Conservation (phyloP, 2,888 invertebrate species). For the Mantis religiosa region DNA sequence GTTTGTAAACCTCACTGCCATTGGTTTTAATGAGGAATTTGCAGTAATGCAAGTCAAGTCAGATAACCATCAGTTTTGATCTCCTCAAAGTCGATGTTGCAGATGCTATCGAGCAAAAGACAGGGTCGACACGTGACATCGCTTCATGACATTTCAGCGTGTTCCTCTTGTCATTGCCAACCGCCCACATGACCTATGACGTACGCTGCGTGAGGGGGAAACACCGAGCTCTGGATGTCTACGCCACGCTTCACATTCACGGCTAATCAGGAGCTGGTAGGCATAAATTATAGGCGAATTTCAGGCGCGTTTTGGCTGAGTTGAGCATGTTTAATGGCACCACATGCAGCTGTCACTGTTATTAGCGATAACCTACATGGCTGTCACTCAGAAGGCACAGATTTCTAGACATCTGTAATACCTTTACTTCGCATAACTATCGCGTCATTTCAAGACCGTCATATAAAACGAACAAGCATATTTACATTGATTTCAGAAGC, state of each 20-base stretch:
- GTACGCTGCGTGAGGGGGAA: neutral
- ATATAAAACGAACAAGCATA: no score
- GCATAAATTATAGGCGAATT: neutral
- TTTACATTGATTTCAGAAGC: no score
- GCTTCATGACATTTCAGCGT: neutral
- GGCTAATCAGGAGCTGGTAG: neutral
- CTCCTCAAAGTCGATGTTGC: neutral
- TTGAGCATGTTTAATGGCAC: neutral
- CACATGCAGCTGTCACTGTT: neutral
- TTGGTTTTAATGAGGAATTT: no score
- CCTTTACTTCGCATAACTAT: no score
- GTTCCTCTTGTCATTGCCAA: neutral
- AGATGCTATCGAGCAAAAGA: neutral
- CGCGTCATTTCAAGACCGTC: no score
- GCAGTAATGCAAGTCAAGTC: neutral
- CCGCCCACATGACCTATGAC: neutral
- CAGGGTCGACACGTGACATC: neutral
- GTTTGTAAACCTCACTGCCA: no score
- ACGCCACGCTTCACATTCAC: neutral
- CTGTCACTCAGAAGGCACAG: no score
- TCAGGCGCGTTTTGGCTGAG: neutral
- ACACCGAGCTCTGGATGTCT: neutral
- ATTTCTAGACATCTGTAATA: no score
- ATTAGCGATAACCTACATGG: neutral
- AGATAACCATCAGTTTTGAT: neutral